Evolutionary conservation across 2,113 vertebrate genomes (phyloP), one percentile per base, ranked within the genome.

Genomic region (Sander vitreus): DNA sequence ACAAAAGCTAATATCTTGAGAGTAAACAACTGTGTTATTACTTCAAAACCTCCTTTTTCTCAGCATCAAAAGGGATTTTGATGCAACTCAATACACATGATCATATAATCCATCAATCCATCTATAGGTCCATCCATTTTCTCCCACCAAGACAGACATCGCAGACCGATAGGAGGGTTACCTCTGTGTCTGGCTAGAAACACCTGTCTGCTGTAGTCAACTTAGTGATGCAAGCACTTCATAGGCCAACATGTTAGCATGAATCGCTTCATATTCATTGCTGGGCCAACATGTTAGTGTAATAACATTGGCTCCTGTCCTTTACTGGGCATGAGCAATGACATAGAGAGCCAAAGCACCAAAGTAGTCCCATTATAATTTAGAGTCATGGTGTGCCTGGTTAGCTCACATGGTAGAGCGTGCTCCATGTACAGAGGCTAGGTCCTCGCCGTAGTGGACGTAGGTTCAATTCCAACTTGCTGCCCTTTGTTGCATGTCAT

Each of bases 11-110:
- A 15, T 57, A 57, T 66, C 16, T 33, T n/a, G 25, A 45, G 33
- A 45, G 36, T n/a, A 45, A 65, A 75, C 19, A 54, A 63, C 23
- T 75, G 48, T 23, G 30, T 43, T 19, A 43, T 54, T 54, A 64
- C n/a, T n/a, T 55, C 12, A 43, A 25, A 21, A 16, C 33, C 5
- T 55, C 21, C 51, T 10, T 14, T 33, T 33, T 33, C 33, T 33
- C 33, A 18, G 7, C 48, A 53, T 18, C 16, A 25, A 19, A 27
- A 45, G 5, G 54, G 16, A 75, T 63, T 48, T 48, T 48, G 4
- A 48, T 13, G 47, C 14, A 16, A 16, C 15, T 50, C 33, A 33
- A 33, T 33, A 33, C 39, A 39, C 39, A 39, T 39, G 9, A 39
- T 39, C 9, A 39, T 10, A 39, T 10, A 39, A 39, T 9, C 39